These are phyloP conservation scores for Pseudomyrmex flavicornis DNA, from an alignment of 1,140 invertebrate genomes.

Conservation along the genomic window DNA sequence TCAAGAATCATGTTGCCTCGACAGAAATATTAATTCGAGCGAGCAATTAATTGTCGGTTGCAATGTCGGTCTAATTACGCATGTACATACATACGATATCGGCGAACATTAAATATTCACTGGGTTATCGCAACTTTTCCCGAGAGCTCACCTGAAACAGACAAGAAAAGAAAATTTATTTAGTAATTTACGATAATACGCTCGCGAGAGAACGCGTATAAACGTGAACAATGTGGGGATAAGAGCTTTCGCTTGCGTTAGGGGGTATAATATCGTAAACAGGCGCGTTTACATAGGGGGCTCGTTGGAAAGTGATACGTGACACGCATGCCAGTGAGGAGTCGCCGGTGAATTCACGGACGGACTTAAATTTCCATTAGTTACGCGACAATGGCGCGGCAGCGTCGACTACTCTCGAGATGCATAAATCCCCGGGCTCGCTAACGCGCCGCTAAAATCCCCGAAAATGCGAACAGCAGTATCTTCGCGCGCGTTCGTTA, in stretches of 20 bases:
- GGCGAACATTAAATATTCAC: slow-evolving; percentile 5
- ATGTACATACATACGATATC: slow-evolving; percentile 28
- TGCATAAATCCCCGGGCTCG: slow-evolving; percentile 71
- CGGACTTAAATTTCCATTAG: slow-evolving; percentile 83
- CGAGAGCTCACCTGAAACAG: slow-evolving; percentile 78
- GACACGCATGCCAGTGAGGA: slow-evolving; percentile 82
- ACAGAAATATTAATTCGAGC: slow-evolving; percentile 35
- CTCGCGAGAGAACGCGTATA: slow-evolving; percentile 12
- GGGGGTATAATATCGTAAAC: slow-evolving; percentile 82
- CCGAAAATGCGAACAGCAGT: slow-evolving; percentile 57
- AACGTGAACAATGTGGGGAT: slow-evolving; percentile 65
- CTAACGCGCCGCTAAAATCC: slow-evolving; percentile 58
- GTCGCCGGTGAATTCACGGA: slow-evolving; percentile 78
- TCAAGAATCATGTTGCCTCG: not conserved
- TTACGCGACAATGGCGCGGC: slow-evolving; percentile 80
- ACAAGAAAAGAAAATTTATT: slow-evolving; percentile 63
- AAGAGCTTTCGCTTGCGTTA: slow-evolving; percentile 79
- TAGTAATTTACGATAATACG: slow-evolving; percentile 42
- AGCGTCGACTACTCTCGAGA: slow-evolving; percentile 76
- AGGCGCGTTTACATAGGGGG: slow-evolving; percentile 82
- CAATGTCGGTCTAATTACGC: slow-evolving; percentile 44
- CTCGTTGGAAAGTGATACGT: slow-evolving; percentile 82
- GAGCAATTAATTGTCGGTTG: slow-evolving; percentile 34
- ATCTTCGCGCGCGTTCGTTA: not conserved
- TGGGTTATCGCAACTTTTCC: not conserved